Percentiles rank a stretch among this genome's conserved stretches.
These are phyloP conservation scores for Orius insidiosus DNA, from an alignment of 1,140 invertebrate genomes.

Conservation along the genomic window DNA sequence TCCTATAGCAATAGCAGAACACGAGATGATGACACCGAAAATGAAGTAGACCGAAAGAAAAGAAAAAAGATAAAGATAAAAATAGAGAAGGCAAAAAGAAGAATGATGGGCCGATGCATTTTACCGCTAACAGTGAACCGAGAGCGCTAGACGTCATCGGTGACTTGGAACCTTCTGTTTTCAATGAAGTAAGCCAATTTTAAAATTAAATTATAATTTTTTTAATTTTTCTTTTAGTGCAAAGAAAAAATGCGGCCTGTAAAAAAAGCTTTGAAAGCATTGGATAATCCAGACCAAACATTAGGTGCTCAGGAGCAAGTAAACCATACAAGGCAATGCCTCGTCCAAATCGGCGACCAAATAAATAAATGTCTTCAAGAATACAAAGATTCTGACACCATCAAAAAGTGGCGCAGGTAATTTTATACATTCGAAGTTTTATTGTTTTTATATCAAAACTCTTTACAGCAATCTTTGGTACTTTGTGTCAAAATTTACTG, in stretches of 20 bases:
- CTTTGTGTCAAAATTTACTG: conserved; percentile 95
- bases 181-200: conserved; percentile 50
- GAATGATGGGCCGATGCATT: conserved; percentile 76
- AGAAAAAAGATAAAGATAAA: conserved; percentile 31
- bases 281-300: conserved; percentile 76
- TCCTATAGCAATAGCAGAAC: conserved; percentile 25
- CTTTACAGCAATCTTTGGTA: conserved; percentile 79
- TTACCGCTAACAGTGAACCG: conserved; percentile 84
- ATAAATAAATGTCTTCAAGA: conserved; percentile 73
- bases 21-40: conserved; percentile 34
- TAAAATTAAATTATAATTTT: background rate
- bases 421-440: conserved; percentile 6
- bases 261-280: conserved; percentile 82
- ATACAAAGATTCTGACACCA: conserved; percentile 68
- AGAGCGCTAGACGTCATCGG: conserved; percentile 66
- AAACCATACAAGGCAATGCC: conserved; percentile 66
- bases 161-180: conserved; percentile 70
- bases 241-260: conserved; percentile 97
- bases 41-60: conserved; percentile 33
- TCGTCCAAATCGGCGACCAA: conserved; percentile 85
- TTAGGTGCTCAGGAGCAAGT: conserved; percentile 69
- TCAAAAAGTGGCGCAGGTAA: conserved; percentile 78
- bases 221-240: conserved; percentile 41
- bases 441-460: too few species aligned
- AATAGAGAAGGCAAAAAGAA: conserved; percentile 42